These are phyloP conservation scores for Lasioglossum calceatum DNA, from an alignment of 2,888 invertebrate genomes.

Conservation along the genomic window DNA sequence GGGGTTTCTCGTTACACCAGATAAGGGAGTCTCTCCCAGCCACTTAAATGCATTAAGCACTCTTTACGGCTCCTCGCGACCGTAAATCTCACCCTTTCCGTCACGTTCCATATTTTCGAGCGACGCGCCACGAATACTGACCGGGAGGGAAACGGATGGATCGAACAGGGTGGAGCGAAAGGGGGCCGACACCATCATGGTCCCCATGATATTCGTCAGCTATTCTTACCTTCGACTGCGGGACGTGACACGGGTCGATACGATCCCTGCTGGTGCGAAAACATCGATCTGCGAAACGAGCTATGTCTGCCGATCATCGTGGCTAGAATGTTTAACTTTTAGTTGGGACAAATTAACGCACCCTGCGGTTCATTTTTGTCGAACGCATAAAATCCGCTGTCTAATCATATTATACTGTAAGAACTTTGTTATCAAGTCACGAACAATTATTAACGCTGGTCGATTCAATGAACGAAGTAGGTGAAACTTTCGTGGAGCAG, in stretches of 20 bases:
- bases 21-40: slow-evolving; percentile 54
- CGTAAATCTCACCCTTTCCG: slow-evolving; percentile 75
- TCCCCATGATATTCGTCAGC: slow-evolving; percentile 18
- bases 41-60: slow-evolving; percentile 58
- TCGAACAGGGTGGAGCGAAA: neutral
- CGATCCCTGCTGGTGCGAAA: slow-evolving; percentile 28
- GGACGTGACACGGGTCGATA: slow-evolving; percentile 52
- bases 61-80: slow-evolving; percentile 56
- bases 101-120: slow-evolving; percentile 77
- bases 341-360: neutral
- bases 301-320: neutral
- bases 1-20: slow-evolving; percentile 53
- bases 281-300: slow-evolving; percentile 21
- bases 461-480: too few relatives aligned
- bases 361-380: neutral
- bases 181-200: neutral
- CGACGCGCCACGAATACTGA: slow-evolving; percentile 47
- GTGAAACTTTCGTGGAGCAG: too few relatives aligned
- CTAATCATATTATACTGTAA: too few relatives aligned
- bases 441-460: too few relatives aligned
- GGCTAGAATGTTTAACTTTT: neutral
- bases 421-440: too few relatives aligned
- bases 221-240: slow-evolving; percentile 39
- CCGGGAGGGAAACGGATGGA: neutral
- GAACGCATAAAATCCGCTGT: too few relatives aligned